Conservation (phyloP, 2,113 vertebrate genomes). For the Calyptomena viridis region DNA sequence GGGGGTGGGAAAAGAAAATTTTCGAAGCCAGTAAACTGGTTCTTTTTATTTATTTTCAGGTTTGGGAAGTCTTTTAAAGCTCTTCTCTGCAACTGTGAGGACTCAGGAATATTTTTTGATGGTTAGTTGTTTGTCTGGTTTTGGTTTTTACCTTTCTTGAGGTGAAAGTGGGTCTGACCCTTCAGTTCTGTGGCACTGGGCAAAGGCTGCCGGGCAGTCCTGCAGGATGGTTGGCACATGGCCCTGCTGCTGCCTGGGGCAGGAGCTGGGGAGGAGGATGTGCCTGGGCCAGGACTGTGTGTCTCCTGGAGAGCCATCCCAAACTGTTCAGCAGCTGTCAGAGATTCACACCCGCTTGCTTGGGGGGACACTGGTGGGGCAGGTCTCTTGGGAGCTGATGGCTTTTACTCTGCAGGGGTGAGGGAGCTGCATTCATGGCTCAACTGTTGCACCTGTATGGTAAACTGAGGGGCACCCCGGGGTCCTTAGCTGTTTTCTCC, state of each 20-base stretch:
- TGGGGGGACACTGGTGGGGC: fast-evolving
- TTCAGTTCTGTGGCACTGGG: fast-evolving
- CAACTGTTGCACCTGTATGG: fast-evolving
- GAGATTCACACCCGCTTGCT: fast-evolving
- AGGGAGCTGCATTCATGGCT: fast-evolving
- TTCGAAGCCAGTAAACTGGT: background rate
- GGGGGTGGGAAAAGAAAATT: fast-evolving
- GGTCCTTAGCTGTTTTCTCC: background rate
- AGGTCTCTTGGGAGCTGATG: background rate
- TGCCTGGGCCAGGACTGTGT: fast-evolving
- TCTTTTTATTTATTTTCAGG: background rate
- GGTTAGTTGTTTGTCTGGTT: background rate
- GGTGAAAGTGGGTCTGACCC: fast-evolving
- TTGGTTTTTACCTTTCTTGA: background rate
- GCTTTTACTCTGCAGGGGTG: background rate
- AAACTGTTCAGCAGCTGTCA: background rate
- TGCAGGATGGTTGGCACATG: fast-evolving
- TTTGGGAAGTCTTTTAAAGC: background rate
- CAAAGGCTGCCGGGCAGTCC: fast-evolving
- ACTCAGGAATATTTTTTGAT: background rate
- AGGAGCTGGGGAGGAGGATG: background rate
- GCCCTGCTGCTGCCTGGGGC: background rate
- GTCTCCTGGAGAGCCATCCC: background rate
- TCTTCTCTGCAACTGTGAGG: background rate
- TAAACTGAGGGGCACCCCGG: fast-evolving